Base-by-base conservation (phyloP, 1,140 invertebrate species). In the Drosophila tani region DNA sequence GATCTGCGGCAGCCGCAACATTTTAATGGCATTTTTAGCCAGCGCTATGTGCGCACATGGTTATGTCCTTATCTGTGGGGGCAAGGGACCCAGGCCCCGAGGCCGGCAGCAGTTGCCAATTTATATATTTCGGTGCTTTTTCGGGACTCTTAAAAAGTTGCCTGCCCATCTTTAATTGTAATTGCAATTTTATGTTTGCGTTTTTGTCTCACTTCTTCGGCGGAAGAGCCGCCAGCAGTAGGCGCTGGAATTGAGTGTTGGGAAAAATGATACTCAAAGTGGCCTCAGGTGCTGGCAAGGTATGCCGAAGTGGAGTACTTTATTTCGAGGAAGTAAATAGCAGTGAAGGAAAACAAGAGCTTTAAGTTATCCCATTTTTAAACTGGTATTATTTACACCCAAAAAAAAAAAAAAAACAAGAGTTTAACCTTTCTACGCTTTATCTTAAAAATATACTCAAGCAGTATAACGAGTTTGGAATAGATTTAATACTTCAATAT, bases 1-100 rank as follows among this genome's bases (percentile, higher is more conserved):
- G 78, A 82, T 76, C 67, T 80, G 76, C 76, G 59, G 76, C 77
- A 79, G 68, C 71, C 55, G 77, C 76, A 81, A 75, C 62, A 79
- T 84, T 87, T 87, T 81, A 88, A 90, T 84, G 85, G 77, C 62
- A 53, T 71, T 84, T 79, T 83, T 81, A 64, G 60, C 53, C 70
- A 65, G 45, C 58, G 63, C 29, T 32, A 56, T 66, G 59, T 63
- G 53, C 63, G 57, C 57, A 53, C 45, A 57, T 75, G 69, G 65
- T 60, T 69, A 75, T 78, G 53, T 68, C 65, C 71, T 49, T 65
- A 40, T 67, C 45, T 51, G 59, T 3, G 49, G 27, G 17, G 35
- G 17, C 27, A 47, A 46, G 75, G 56, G 9, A 67, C 32, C 27
- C 27, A 1, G 27, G 27, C 27, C 24, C 8, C 8, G 7, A 12